Conservation (phyloP, 1,140 invertebrate species). For the Drosophila nigrodunni region DNA sequence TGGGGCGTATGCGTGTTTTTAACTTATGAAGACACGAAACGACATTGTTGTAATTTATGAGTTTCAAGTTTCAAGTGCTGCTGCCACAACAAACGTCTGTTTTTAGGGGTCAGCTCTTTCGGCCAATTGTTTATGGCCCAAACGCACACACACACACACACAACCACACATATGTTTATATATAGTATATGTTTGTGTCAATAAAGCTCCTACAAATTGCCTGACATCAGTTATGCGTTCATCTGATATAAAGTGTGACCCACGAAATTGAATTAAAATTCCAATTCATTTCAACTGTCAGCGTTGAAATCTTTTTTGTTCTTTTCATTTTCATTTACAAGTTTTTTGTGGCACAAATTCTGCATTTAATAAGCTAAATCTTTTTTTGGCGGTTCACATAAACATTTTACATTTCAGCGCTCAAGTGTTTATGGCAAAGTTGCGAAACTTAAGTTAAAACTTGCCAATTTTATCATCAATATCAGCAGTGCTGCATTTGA, state of each 20-base stretch:
- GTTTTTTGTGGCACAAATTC: slow-evolving; percentile 5
- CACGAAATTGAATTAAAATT: slow-evolving; percentile 9
- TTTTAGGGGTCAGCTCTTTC: slow-evolving; percentile 73
- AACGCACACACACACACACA: slow-evolving; percentile 23
- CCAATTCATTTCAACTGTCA: background rate
- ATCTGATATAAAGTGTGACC: slow-evolving; percentile 62
- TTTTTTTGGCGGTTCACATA: slow-evolving; percentile 32
- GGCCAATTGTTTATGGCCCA: slow-evolving; percentile 68
- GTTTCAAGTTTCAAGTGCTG: slow-evolving; percentile 59
- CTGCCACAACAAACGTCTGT: slow-evolving; percentile 40
- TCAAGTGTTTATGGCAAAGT: slow-evolving; percentile 69
- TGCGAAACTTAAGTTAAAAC: slow-evolving; percentile 47
- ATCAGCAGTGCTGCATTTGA: slow-evolving; percentile 38
- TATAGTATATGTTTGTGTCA: background rate
- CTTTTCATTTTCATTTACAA: slow-evolving; percentile 20
- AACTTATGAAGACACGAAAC: slow-evolving; percentile 61
- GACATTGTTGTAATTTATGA: slow-evolving; percentile 60
- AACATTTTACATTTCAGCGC: slow-evolving; percentile 60
- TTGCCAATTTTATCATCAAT: slow-evolving; percentile 74
- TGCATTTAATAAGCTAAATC: slow-evolving; percentile 52
- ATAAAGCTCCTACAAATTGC: slow-evolving; percentile 55
- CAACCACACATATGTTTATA: slow-evolving; percentile 7
- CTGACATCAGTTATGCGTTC: slow-evolving; percentile 64
- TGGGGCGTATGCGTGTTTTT: slow-evolving; percentile 63
- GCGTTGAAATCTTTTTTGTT: slow-evolving; percentile 16